Evolutionary conservation across 2,113 vertebrate species (phyloP).

Genomic region (Fulica atra): DNA sequence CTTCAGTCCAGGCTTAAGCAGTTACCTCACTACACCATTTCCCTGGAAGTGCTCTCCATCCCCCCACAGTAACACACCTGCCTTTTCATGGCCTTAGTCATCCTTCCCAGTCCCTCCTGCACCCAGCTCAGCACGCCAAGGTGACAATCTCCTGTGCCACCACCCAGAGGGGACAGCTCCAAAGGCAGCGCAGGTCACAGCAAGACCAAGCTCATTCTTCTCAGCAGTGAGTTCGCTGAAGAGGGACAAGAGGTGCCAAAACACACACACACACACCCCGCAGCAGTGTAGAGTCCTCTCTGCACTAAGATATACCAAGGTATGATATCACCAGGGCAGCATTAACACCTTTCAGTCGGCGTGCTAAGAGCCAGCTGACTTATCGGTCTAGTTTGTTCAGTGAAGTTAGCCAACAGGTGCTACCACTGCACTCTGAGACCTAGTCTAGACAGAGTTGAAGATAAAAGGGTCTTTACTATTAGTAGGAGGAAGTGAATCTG

Average conservation of each 20-base stretch:
- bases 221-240: background rate
- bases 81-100: background rate
- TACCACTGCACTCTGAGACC: background rate
- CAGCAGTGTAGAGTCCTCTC: background rate
- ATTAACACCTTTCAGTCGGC: rapidly evolving
- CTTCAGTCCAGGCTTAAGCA: background rate
- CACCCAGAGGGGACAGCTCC: rapidly evolving
- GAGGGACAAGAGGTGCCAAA: background rate
- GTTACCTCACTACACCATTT: background rate
- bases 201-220: background rate
- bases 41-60: background rate
- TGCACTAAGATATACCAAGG: background rate
- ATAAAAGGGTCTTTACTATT: background rate
- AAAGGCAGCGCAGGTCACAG: background rate
- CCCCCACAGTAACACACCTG: background rate
- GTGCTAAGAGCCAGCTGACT: background rate
- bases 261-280: rapidly evolving
- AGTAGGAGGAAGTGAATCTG: background rate
- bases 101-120: background rate
- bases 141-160: background rate
- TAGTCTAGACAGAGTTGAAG: background rate
- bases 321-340: background rate
- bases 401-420: background rate
- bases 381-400: background rate
- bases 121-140: background rate